A percentile compares a stretch with the other conserved stretches of the same genome.
Evolutionary conservation across 2,888 invertebrate genomes (phyloP).

Genomic region (Clivina fossor): DNA sequence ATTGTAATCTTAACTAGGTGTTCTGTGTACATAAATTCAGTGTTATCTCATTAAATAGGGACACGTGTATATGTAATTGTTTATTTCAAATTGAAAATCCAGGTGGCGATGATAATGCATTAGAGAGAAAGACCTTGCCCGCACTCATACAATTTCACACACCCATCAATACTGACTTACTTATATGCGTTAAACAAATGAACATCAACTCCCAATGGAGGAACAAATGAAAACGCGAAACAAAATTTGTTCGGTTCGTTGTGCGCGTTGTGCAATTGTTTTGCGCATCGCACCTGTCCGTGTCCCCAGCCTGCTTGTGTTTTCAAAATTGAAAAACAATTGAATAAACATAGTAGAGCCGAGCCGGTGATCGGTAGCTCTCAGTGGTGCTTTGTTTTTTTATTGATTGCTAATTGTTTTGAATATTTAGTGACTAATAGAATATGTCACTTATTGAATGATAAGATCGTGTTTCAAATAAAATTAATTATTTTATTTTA

Average conservation of each 20-base stretch:
- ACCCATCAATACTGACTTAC: background rate
- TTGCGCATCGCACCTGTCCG: constrained; percentile 18
- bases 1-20: constrained; percentile 24
- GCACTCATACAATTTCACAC: too few relatives aligned
- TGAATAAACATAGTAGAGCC: constrained; percentile 16
- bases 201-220: too few relatives aligned
- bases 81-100: constrained; percentile 27
- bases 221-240: too few relatives aligned
- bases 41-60: constrained; percentile 24
- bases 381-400: constrained; percentile 22
- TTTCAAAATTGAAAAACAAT: constrained; percentile 19
- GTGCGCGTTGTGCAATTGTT: constrained; percentile 19
- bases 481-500: too few relatives aligned
- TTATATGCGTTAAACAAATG: too few relatives aligned
- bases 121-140: too few relatives aligned
- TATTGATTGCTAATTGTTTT: constrained; percentile 31
- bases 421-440: constrained; percentile 26
- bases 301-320: constrained; percentile 4
- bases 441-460: constrained; percentile 7
- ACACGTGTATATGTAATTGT: constrained; percentile 29
- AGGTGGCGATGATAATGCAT: constrained; percentile 24
- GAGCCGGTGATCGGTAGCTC: constrained; percentile 14
- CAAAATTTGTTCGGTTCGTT: too few relatives aligned
- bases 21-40: constrained; percentile 22
- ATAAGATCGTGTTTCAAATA: constrained; percentile 18